Evolutionary conservation across 2,797 vertebrate species (phyloP), one percentile per base, ranked within the genome.

Genomic region (Yasuhikotakia modesta): DNA sequence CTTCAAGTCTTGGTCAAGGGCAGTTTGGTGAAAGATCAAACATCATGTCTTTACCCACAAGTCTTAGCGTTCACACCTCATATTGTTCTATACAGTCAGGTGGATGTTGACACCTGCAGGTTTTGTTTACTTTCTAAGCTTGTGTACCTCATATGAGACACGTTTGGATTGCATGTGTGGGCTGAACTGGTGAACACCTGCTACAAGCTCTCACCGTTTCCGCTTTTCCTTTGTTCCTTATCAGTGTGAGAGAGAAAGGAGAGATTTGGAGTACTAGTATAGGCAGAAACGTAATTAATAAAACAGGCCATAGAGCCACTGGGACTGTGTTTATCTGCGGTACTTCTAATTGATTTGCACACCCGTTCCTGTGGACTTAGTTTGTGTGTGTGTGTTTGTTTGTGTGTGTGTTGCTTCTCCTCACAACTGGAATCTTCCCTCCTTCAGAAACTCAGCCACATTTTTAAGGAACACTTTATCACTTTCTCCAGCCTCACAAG

Each of bases 281-380:
- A 55, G 46, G 48, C 63, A 60, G 66, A 78, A 81, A 79, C 73
- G 81, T 84, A 79, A 81, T 84, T 80, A 82, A 82, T 82, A 60
- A 78, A 82, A 65, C 63, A 81, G 71, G 71, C 78, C 75, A 73
- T 72, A 73, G 68, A 50, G 75, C 76, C 71, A 76, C 71, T 69
- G 83, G 78, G 83, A 80, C 83, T 75, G 64, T 80, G 78, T 82
- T 84, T 84, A 82, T 84, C 83, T 65, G 67, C 48, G 80, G 48
- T 55, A 74, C 73, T 70, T 69, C 71, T 70, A 84, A 82, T 84
- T 82, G 75, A 82, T 78, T 84, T 57, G 58, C 73, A 80, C 73
- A 48, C 22, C 17, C 60, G 73, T 32, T 79, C 64, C 73, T 70
- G 19, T 7, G 53, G 71, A 66, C 63, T 52, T 73, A 60, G 63